Evolutionary conservation across 2,113 vertebrate species (phyloP).

Genomic region (Antigone vipio): DNA sequence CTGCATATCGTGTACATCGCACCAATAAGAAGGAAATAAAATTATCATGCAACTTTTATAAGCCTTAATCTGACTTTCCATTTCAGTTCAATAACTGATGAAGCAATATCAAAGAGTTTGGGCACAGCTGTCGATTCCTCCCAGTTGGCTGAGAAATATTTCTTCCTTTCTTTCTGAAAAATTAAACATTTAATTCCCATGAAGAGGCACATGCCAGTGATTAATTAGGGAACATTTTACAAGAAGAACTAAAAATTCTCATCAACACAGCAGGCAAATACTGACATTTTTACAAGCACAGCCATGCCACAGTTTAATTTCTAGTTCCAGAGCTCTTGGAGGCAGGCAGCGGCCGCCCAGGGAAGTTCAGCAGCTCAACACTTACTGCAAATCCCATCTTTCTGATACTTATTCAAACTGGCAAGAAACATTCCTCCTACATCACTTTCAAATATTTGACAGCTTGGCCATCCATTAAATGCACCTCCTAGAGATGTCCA

Average conservation of each 20-base stretch:
- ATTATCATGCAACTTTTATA: background rate
- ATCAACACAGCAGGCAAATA: constrained; percentile 17
- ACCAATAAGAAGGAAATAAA: background rate
- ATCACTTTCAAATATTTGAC: constrained; percentile 1
- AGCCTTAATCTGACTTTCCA: background rate
- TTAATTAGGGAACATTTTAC: constrained; percentile 16
- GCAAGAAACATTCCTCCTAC: constrained; percentile 7
- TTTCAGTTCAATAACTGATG: background rate
- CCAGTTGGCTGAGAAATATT: background rate
- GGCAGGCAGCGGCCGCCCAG: background rate
- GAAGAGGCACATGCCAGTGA: background rate
- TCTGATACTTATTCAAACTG: background rate
- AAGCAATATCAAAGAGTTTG: background rate
- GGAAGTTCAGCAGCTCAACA: background rate
- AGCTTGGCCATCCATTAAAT: constrained; percentile 29
- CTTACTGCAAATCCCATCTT: background rate
- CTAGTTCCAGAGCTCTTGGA: background rate
- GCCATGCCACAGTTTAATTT: background rate
- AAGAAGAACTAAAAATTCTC: background rate
- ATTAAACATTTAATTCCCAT: background rate
- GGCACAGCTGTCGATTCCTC: background rate
- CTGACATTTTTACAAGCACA: background rate
- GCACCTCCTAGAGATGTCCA: background rate
- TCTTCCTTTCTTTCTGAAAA: constrained; percentile 10
- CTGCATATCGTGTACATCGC: background rate